Conservation (phyloP, 2,797 vertebrate species). For the Channallabes apus region DNA sequence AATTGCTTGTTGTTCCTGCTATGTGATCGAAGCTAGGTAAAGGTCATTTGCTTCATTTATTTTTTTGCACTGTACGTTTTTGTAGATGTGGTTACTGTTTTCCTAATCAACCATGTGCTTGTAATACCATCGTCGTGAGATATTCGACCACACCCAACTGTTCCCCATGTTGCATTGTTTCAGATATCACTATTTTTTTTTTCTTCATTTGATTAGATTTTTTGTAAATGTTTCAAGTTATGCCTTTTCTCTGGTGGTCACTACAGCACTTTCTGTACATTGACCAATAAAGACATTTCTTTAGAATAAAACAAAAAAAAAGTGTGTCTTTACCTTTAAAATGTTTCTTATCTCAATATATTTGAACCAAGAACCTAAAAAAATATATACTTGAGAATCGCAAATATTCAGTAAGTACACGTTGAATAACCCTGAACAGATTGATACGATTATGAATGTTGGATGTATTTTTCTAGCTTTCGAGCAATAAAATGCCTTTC, state of each 20-base stretch:
- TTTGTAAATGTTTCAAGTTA: conserved; percentile 75
- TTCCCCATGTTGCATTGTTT: neutral
- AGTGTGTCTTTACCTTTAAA: conserved; percentile 30
- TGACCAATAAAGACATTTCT: conserved; percentile 81
- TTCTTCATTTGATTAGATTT: neutral
- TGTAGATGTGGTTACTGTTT: conserved; percentile 54
- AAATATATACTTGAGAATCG: neutral
- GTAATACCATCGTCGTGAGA: conserved; percentile 75
- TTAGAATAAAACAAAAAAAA: conserved; percentile 70
- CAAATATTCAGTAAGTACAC: neutral
- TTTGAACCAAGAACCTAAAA: neutral
- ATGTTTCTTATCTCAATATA: neutral
- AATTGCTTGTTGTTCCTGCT: conserved; percentile 35
- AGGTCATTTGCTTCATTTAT: conserved; percentile 34
- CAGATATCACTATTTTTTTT: conserved; percentile 47
- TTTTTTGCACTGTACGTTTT: conserved; percentile 48
- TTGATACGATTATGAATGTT: neutral
- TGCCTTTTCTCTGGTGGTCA: conserved; percentile 72
- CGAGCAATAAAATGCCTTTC: neutral
- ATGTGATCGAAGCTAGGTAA: conserved; percentile 28
- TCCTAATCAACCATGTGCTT: conserved; percentile 60
- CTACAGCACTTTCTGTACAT: conserved; percentile 79
- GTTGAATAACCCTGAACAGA: neutral
- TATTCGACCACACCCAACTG: neutral
- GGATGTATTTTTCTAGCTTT: neutral